These are phyloP conservation scores for Noctilio leporinus DNA, from an alignment of 2,113 vertebrate species.

Conservation along the genomic window DNA sequence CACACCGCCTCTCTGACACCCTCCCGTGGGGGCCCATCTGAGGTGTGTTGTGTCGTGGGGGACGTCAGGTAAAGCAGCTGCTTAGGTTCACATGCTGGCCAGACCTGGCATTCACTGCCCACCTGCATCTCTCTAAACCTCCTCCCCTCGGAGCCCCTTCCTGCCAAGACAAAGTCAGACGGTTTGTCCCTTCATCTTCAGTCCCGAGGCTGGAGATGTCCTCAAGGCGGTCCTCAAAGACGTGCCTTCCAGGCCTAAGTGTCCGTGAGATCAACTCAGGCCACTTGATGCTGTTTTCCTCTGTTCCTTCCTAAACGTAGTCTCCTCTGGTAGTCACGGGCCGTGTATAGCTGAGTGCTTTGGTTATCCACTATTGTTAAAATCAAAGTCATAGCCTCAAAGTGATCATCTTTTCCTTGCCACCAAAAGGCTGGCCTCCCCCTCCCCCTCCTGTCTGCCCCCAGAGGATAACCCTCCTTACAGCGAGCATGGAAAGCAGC, in stretches of 20 bases:
- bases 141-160: background rate
- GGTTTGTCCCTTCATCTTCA: background rate
- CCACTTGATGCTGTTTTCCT: background rate
- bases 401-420: background rate
- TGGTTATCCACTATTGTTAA: background rate
- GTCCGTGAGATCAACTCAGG: too few relatives aligned
- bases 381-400: background rate
- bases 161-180: background rate
- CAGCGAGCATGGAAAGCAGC: background rate
- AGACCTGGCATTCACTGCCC: rapidly evolving
- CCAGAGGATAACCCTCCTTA: too few relatives aligned
- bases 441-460: background rate
- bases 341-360: background rate
- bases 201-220: background rate
- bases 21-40: rapidly evolving
- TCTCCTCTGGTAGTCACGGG: background rate
- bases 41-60: background rate
- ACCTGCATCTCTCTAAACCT: background rate
- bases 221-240: background rate
- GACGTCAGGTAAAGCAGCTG: background rate
- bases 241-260: too few relatives aligned
- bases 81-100: background rate
- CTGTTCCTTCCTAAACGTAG: background rate
- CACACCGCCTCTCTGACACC: background rate
- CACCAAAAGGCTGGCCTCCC: background rate